Base-by-base conservation (phyloP, 2,888 invertebrate species). In the Mystacides longicornis region DNA sequence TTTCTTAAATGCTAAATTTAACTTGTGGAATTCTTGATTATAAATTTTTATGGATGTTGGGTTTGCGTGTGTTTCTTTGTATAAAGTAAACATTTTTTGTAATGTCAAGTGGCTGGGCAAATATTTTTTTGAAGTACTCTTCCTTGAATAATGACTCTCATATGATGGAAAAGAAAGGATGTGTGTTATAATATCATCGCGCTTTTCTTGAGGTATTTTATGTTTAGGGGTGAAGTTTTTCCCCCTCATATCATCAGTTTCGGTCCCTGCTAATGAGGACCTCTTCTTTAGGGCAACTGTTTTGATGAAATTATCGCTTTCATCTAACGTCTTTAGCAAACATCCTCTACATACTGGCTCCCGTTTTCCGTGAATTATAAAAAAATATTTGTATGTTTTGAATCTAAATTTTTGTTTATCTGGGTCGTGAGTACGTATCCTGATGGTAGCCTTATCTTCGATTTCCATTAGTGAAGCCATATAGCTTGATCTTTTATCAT, bases 1-100 rank as follows among this genome's bases (percentile, higher is more conserved):
- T n/a, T n/a, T n/a, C n/a, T n/a, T n/a, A 52, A 58, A 58, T 45
- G 55, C 23, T 31, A 55, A 45, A 49, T 49, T 52, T 21, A 55
- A 52, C 23, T 52, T 56, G 43, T 58, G 52, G 48, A 58, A 53
- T 43, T 56, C 52, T 45, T 57, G 48, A 18, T 37, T 54, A 21
- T 57, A 54, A 45, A 47, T 51, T 47, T 27, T 5, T 11, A 43
- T 48, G 7, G 48, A 48, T 7, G 16, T 14, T 16, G 48, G 47
- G 23, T 48, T 23, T 27, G 20, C 19, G 14, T 21, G 33, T n/a
- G 5, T n/a, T 22, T 27, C 14, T 33, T 20, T 45, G 14, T 23
- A 43, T 14, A 37, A 3, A 16, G 45, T 23, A 18, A 31, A 46
- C 51, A 52, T 55, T 27, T 51, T 43, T 20, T 55, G 21, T 11